Conservation (phyloP, 2,113 vertebrate species). For the Percina caprodes region DNA sequence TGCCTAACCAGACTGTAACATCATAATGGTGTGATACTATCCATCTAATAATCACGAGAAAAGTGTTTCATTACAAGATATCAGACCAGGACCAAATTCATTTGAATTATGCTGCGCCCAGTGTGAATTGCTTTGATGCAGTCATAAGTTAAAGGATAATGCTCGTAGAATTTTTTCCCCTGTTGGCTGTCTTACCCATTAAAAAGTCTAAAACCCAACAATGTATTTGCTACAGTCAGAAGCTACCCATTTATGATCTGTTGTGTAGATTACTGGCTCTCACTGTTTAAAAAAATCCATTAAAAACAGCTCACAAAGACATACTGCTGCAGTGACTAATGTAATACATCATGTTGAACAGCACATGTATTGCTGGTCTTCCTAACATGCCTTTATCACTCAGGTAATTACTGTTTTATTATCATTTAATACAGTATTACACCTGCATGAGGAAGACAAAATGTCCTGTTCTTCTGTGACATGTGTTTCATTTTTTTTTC, state of each 20-base stretch:
- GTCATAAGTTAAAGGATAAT: conserved; percentile 38
- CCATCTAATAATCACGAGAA: conserved; percentile 56
- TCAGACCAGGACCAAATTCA: conserved; percentile 38
- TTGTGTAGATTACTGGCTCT: conserved; percentile 54
- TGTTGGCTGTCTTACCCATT: conserved; percentile 25
- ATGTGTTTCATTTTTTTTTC: conserved; percentile 32
- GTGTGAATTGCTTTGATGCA: conserved; percentile 34
- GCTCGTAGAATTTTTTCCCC: not conserved
- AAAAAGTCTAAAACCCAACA: conserved; percentile 41
- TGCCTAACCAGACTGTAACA: conserved; percentile 71
- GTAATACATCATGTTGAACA: conserved; percentile 65
- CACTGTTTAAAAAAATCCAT: conserved; percentile 56
- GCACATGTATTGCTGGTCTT: conserved; percentile 39
- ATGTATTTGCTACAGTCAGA: conserved; percentile 43
- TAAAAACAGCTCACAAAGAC: conserved; percentile 68
- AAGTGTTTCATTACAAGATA: conserved; percentile 56
- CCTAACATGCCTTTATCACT: conserved; percentile 62
- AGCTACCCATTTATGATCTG: conserved; percentile 40
- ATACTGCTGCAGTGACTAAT: conserved; percentile 63
- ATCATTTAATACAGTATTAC: conserved; percentile 56
- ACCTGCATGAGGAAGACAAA: conserved; percentile 50
- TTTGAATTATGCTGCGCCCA: conserved; percentile 46
- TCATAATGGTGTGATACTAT: conserved; percentile 63
- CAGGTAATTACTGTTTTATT: conserved; percentile 70
- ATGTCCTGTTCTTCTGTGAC: conserved; percentile 39